Evolutionary conservation across 92 coral and sea anemone species (phyloP), one percentile per base, ranked within the genome.

Genomic region (Hydrozoanthus gracilis): DNA sequence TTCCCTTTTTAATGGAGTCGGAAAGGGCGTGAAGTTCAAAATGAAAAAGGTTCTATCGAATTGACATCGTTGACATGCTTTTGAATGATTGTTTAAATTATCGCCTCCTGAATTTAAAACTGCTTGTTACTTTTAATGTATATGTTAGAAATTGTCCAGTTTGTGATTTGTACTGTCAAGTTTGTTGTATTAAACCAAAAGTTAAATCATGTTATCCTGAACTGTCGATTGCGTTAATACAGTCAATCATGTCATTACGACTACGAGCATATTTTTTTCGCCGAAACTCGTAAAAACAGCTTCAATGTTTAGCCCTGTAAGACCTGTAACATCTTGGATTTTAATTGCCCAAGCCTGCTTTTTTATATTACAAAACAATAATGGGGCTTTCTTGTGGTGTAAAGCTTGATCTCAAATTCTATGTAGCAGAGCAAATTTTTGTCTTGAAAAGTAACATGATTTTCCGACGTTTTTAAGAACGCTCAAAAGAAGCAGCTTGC

Each of bases 121-220:
- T 61, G 68, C 18, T 61, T 61, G 68, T 61, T 61, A 61, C 12
- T 61, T 61, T 17, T 61, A 61, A 61, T 61, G 68, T 61, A 61
- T 11, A 61, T 61, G 68, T 61, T 61, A 61, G 68, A 61, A 61
- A 61, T 27, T 2, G 39, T 27, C 39, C 39, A 27, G 39, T 27
- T 27, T 27, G 39, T 27, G 39, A 27, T 27, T 61, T 13, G 68
- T 61, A 1, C 68, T 14, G 68, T 61, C 17, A 10, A 16, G 18
- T 27, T 14, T 14, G 39, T 27, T 27, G 39, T 27, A 27, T 27
- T 27, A 27, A 27, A 27, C 39, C 39, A 27, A 27, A 27, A 27
- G 2, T 27, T 27, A 27, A 27, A 27, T 27, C 39, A 27, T 27
- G 39, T 27, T 27, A 2, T 27, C 39, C 1, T 27, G 39, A 27